Conservation (phyloP, 2,797 vertebrate genomes). For the Amblyraja radiata region DNA sequence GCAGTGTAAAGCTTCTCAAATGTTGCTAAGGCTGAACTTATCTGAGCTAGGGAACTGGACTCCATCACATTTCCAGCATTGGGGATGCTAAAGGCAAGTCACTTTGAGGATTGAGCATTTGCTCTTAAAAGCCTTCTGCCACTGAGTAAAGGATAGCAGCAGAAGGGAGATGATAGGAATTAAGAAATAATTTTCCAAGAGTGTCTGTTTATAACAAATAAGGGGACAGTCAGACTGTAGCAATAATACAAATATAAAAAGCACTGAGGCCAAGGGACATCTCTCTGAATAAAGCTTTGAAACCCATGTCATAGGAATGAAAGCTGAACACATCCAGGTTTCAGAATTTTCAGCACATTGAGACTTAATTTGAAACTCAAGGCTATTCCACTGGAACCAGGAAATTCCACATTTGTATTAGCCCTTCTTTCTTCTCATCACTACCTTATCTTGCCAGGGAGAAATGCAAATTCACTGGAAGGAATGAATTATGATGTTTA, state of each 20-base stretch:
- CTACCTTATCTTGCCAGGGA: not conserved
- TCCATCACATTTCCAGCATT: no score
- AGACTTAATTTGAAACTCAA: not conserved
- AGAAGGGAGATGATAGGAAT: not conserved
- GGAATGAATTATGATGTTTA: not conserved
- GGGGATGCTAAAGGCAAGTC: not conserved
- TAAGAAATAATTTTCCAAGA: not conserved
- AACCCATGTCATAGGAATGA: not conserved
- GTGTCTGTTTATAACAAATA: not conserved
- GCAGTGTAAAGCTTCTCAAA: no score
- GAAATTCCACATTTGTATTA: not conserved
- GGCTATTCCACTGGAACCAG: not conserved
- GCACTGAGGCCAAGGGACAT: not conserved
- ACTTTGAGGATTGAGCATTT: not conserved
- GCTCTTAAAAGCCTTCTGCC: not conserved
- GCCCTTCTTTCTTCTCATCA: not conserved
- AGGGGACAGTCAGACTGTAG: not conserved
- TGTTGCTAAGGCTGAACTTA: no score
- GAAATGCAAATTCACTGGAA: slow-evolving; percentile 2
- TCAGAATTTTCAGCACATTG: not conserved
- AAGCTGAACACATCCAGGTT: not conserved
- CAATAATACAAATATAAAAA: not conserved
- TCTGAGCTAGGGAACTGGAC: no score
- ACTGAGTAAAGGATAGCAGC: not conserved
- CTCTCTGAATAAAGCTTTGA: not conserved